A percentile compares a stretch with the other conserved stretches of the same genome.
Evolutionary conservation across 2,113 vertebrate species (phyloP).

Genomic region (Dromaius novaehollandiae): DNA sequence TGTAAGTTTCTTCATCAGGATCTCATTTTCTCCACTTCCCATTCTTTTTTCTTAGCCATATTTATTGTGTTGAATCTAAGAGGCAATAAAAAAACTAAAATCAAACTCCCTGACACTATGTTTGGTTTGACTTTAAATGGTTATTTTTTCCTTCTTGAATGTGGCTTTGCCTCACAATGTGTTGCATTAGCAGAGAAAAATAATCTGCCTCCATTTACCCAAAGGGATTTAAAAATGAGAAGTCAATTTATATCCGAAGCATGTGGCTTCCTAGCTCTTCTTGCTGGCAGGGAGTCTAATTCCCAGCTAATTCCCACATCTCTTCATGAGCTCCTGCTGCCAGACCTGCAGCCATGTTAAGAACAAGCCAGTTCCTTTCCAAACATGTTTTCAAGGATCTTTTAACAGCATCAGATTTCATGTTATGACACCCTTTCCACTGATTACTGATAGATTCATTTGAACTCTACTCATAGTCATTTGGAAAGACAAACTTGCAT

Average conservation of each 20-base stretch:
- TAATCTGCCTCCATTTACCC: neutral
- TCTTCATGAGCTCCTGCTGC: slow-evolving; percentile 1
- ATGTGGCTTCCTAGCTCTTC: neutral
- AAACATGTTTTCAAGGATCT: slow-evolving; percentile 22
- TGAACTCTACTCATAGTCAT: slow-evolving; percentile 19
- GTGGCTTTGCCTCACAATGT: neutral
- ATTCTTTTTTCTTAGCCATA: neutral
- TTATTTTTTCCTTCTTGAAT: rapidly evolving
- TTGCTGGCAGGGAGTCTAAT: slow-evolving; percentile 10
- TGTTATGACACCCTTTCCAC: slow-evolving; percentile 37
- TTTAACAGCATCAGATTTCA: neutral
- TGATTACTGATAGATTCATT: slow-evolving; percentile 30
- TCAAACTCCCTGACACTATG: neutral
- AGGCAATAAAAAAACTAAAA: neutral
- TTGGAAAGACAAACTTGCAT: neutral
- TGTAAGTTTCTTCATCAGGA: neutral
- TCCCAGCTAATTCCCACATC: slow-evolving; percentile 29
- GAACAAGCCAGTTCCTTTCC: slow-evolving; percentile 55
- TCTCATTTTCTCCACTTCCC: neutral
- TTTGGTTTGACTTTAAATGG: neutral
- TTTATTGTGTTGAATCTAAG: neutral
- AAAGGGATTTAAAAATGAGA: neutral
- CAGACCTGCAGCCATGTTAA: slow-evolving; percentile 27
- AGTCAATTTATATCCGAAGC: rapidly evolving
- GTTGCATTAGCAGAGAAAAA: neutral